These are phyloP conservation scores for Telenomus remus DNA, from an alignment of 1,140 invertebrate genomes.

Conservation along the genomic window DNA sequence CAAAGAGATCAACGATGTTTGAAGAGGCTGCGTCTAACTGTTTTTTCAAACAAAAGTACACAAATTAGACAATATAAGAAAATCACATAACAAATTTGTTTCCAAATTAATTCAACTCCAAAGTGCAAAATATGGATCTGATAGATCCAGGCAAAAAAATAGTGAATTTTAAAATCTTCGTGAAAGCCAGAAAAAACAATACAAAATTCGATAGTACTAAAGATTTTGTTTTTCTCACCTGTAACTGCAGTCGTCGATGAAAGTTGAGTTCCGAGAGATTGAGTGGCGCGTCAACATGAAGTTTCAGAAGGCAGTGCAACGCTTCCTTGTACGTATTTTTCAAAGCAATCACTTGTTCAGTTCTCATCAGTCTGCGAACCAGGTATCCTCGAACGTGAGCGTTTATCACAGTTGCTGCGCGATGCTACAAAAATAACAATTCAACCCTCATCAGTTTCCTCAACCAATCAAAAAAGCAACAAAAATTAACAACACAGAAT, in stretches of 20 bases:
- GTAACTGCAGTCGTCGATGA: slow-evolving; percentile 69
- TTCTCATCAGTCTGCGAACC: slow-evolving; percentile 84
- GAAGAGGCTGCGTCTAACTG: slow-evolving; percentile 73
- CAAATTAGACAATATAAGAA: slow-evolving; percentile 7
- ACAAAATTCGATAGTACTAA: no score
- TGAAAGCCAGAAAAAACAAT: slow-evolving; percentile 3
- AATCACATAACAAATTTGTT: no score
- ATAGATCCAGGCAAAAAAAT: no score
- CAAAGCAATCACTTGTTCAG: slow-evolving; percentile 85
- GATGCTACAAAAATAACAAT: slow-evolving; percentile 68
- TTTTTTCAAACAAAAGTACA: background rate
- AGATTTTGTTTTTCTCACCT: slow-evolving; percentile 58
- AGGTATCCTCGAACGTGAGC: slow-evolving; percentile 87
- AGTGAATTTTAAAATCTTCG: no score
- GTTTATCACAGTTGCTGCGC: slow-evolving; percentile 81
- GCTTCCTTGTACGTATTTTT: slow-evolving; percentile 89
- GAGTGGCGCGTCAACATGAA: slow-evolving; percentile 80
- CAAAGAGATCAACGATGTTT: slow-evolving; percentile 71
- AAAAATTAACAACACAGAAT: background rate
- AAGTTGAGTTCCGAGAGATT: slow-evolving; percentile 72
- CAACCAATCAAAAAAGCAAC: background rate
- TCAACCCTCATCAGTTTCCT: no score
- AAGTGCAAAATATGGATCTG: no score
- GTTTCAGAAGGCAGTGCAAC: slow-evolving; percentile 83
- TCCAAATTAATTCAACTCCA: no score